Evolutionary conservation across 2,888 invertebrate genomes (phyloP), one percentile per base, ranked within the genome.

Genomic region (Agrochola lychnidis): DNA sequence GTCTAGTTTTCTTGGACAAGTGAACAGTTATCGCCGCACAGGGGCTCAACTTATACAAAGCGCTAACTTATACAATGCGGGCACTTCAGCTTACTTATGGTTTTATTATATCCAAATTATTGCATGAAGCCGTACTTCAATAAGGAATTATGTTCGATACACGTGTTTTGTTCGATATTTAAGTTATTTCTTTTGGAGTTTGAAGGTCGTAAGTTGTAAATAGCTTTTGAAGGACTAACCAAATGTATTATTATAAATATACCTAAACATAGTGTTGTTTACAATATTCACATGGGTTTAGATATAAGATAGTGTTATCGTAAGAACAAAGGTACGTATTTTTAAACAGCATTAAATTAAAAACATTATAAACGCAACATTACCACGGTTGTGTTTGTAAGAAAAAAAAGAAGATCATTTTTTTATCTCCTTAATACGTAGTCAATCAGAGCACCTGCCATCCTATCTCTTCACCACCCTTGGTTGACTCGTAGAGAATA

Each of bases 21-120:
- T 61, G 36, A 25, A 12, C 67, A 74, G 81, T 79, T 84, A 78
- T 84, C 69, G 69, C 68, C 57, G 45, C 83, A 62, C 59, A n/a
- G 77, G 71, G 61, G 68, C 70, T 64, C 22, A 87, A 86, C 79
- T 87, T 83, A 63, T 62, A 84, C 83, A 84, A 87, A 87, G 86
- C 82, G 56, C 48, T 79, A 81, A 89, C 71, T 83, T 76, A 42
- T 81, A 82, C 78, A 76, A 83, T 86, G 86, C 81, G 83, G 84
- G 88, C 73, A 73, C 76, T 80, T 75, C 59, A 64, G 61, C 70
- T 79, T 72, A 51, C 63, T 64, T 48, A 57, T 53, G 83, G 80
- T 86, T 87, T 89, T 89, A 87, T 83, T 85, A 81, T 79, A 74
- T 19, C 36, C 12, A 84, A 76, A 42, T 68, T 78, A 76, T 30